phyloP scores from a whole-genome alignment of 2,797 vertebrate species.

The Oreochromis grahami region DNA sequence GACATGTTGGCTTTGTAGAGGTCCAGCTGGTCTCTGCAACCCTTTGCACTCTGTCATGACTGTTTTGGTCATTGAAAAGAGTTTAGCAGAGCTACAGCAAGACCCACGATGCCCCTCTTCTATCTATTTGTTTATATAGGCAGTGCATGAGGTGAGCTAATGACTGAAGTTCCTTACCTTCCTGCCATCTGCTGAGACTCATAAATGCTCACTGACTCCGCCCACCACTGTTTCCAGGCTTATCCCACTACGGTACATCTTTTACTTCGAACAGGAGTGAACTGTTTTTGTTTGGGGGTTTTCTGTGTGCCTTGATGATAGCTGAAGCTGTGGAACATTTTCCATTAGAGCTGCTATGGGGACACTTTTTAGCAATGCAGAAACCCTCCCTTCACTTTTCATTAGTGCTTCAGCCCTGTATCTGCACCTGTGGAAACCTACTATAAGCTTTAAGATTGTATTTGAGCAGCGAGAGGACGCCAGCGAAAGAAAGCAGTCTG shows the following conservation, averaged over 20 bases:
- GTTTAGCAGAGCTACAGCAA: neutral
- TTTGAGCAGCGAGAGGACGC: constrained; percentile 20
- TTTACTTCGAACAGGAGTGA: constrained; percentile 1
- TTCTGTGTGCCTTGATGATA: constrained; percentile 57
- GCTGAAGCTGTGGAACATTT: constrained; percentile 27
- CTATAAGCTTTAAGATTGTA: constrained; percentile 73
- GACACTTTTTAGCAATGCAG: constrained; percentile 23
- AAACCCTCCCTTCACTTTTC: constrained; percentile 15
- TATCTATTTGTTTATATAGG: neutral
- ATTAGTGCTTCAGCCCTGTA: constrained; percentile 10
- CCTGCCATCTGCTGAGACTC: neutral
- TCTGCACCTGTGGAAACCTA: constrained; percentile 46
- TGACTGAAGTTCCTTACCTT: constrained; percentile 3
- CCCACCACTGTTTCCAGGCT: neutral
- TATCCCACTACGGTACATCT: neutral
- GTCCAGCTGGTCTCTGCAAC: neutral
- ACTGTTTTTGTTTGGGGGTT: neutral
- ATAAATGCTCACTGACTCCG: neutral
- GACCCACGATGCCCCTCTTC: neutral
- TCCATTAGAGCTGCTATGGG: constrained; percentile 33
- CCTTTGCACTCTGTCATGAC: constrained; percentile 2
- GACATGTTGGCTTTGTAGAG: neutral
- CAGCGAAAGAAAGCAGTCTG: constrained; percentile 9
- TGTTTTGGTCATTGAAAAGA: neutral
- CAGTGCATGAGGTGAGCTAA: neutral